phyloP scores from a whole-genome alignment of 92 coral and sea anemone genomes.

The Actinostola sp. region DNA sequence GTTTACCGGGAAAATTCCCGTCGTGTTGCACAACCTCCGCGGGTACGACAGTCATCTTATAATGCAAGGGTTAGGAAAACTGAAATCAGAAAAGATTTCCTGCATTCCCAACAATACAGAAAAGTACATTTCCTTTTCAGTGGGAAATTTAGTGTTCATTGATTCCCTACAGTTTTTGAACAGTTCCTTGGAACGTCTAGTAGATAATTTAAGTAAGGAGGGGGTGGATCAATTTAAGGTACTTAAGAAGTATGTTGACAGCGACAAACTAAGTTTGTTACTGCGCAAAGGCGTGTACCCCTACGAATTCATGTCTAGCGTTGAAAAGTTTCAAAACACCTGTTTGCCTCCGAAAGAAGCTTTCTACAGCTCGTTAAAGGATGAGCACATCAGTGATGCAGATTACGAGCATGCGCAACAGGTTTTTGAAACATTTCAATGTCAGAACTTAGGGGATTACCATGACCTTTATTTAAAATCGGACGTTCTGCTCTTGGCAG shows the following conservation, averaged over 20 bases:
- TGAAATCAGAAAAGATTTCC: constrained; percentile 29
- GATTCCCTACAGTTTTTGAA: constrained; percentile 53
- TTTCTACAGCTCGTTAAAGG: constrained; percentile 33
- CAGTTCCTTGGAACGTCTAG: constrained; percentile 29
- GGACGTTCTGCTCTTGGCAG: constrained; percentile 30
- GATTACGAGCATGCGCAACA: constrained; percentile 35
- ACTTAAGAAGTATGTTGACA: too few species aligned
- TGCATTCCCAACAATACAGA: constrained; percentile 69
- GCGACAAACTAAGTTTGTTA: constrained; percentile 2
- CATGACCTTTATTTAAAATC: constrained; percentile 13
- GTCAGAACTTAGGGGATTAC: constrained; percentile 37
- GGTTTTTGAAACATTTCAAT: constrained; percentile 26
- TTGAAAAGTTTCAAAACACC: constrained; percentile 13
- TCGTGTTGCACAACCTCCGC: constrained; percentile 30
- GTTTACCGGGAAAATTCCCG: constrained; percentile 45
- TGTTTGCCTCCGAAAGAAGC: constrained; percentile 29
- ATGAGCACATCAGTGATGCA: constrained; percentile 30
- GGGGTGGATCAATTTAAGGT: constrained; percentile 10
- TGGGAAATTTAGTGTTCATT: constrained; percentile 41
- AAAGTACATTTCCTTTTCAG: constrained; percentile 61
- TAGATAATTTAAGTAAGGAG: constrained; percentile 16
- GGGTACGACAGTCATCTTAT: too few species aligned
- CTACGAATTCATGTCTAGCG: constrained; percentile 16
- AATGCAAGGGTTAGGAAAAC: constrained; percentile 53
- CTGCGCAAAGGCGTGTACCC: too few species aligned